Evolutionary conservation across 2,797 vertebrate species (phyloP), one percentile per base, ranked within the genome.

Genomic region (Euthynnus affinis): DNA sequence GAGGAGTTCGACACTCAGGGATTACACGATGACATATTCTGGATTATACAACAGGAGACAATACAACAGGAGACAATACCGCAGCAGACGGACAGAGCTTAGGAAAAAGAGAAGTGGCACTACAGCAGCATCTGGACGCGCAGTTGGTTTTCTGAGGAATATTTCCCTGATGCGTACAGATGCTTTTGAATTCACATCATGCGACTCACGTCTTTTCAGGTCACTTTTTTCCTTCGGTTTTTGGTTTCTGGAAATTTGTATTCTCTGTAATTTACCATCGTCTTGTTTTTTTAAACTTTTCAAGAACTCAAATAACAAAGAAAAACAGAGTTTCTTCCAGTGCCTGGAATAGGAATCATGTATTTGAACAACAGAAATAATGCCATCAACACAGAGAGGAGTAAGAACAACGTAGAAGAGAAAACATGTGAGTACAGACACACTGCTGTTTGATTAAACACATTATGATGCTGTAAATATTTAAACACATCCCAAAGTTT

Each of bases 381-480:
- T 10, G 25, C 3, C 53, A 57, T 78, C 64, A 88, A 82, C 57
- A 67, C 67, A 9, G 87, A 87, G 34, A 88, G 55, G 71, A 88
- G 69, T 32, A 92, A 88, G 69, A 93, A 63, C 81, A 90, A 72
- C 49, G 60, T 83, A n/a, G 93, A 82, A 72, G 78, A 86, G 40
- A 92, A 91, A 65, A 56, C 78, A 84, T 88, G 94, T 95, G 75
- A 94, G 94, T 94, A 83, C 5, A 18, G 7, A 73, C 13, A 22
- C 10, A n/a, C n/a, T n/a, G n/a, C n/a, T n/a, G n/a, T 1, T 18
- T 32, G 17, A 14, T 37, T 61, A 29, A 17, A 60, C 23, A 5
- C 18, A 20, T 20, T 29, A 3, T 7, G 18, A 68, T 34, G 48
- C 12, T 67, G n/a, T 51, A 57, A 25, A 32, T 25, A 14, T 34